Percentiles rank a stretch among this genome's conserved stretches.
phyloP scores from a whole-genome alignment of 2,888 invertebrate genomes.

The Mallateleia sp. region DNA sequence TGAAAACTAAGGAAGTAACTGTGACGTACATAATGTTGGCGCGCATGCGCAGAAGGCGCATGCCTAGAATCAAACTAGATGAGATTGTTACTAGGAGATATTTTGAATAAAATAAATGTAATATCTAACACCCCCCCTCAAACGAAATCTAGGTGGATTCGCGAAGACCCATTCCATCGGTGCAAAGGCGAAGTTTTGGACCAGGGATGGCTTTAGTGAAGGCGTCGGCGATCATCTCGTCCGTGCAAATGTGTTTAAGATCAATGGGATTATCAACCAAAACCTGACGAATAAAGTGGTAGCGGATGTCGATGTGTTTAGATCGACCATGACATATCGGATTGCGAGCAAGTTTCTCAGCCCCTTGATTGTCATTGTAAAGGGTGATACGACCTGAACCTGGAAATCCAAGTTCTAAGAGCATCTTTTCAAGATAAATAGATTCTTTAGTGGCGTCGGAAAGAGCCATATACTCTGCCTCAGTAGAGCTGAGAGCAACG shows the following conservation, averaged over 20 bases:
- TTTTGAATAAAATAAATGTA: no score
- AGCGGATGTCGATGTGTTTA: slow-evolving; percentile 74
- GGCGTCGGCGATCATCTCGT: slow-evolving; percentile 68
- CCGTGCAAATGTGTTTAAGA: slow-evolving; percentile 51
- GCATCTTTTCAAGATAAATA: slow-evolving; percentile 46
- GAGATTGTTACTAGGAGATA: no score
- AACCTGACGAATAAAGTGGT: slow-evolving; percentile 65
- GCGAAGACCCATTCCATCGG: not conserved
- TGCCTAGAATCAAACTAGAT: no score
- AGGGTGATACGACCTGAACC: not conserved
- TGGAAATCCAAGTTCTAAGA: slow-evolving; percentile 53
- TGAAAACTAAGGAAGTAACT: no score
- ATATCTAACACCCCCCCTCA: no score
- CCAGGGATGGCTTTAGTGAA: slow-evolving; percentile 63
- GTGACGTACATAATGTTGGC: no score
- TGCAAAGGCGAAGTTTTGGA: slow-evolving; percentile 22
- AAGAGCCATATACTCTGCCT: slow-evolving; percentile 56
- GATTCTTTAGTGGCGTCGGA: slow-evolving; percentile 65
- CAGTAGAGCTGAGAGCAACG: slow-evolving; percentile 36
- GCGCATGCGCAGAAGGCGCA: no score
- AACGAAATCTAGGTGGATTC: not conserved
- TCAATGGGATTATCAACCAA: slow-evolving; percentile 45
- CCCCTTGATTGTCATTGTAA: no score
- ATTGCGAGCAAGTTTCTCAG: no score
- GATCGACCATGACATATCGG: slow-evolving; percentile 66